Base-by-base conservation (phyloP, 2,888 invertebrate genomes). In the Saturnia pavonia region DNA sequence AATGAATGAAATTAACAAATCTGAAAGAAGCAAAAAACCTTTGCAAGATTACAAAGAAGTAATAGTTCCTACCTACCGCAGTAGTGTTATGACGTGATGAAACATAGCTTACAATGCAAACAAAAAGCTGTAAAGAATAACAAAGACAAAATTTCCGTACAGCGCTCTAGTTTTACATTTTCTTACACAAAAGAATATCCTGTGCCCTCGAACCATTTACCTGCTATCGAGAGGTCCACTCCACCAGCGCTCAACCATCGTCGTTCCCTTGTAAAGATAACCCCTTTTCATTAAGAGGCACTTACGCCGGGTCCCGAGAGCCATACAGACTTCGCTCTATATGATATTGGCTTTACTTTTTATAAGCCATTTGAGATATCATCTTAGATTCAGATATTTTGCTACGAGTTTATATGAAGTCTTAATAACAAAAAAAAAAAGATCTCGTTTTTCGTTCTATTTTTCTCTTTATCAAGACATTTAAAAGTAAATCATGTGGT, bases 211-310 rank as follows among this genome's bases (percentile, higher is more conserved):
- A 57, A 69, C 70, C 63, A 67, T 74, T 72, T 79, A 84, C 79
- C 84, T 82, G 79, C 71, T 74, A 81, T 80, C 76, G 78, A 80
- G 77, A 75, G 77, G 66, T 74, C 74, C 74, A 70, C 78, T 79
- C 73, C 63, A 73, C 69, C 73, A 75, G 74, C 65, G 77, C 74
- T 67, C 70, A 42, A 40, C 70, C 71, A 77, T 70, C 69, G 70
- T 69, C 74, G 68, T 54, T 70, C 69, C 74, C 78, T 74, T 74
- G 71, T 74, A 78, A 80, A 85, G 84, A 85, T 85, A 87, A 85
- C 85, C 85, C 84, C 81, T 86, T 82, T 85, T 83, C 78, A 84
- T 84, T 80, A 83, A 86, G 86, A 78, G 79, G 77, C 71, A 74
- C 85, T 82, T 72, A 73, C 54, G 67, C 73, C 74, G 79, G 78